Base-by-base conservation (phyloP, 2,797 vertebrate species). In the Spatula versicolor region DNA sequence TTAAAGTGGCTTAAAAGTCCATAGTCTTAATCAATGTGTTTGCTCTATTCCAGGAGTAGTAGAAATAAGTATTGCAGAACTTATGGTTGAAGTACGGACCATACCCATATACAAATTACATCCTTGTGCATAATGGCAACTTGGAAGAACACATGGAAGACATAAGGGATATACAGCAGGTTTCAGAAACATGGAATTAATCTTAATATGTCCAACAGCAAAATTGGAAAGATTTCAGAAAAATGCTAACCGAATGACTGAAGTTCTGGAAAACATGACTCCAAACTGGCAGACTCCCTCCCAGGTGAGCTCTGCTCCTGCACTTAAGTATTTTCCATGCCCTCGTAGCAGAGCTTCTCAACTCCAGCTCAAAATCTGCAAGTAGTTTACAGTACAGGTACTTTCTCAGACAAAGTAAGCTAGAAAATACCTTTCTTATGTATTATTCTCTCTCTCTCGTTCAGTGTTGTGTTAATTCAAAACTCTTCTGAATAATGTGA, bases 51-150 rank as follows among this genome's bases (percentile, higher is more conserved):
- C 52, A 94, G 67, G n/a, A 86, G 22, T 6, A 91, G 55, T 4
- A 90, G 77, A 88, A 90, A 64, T 67, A 91, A 95, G 43, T 64
- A 93, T 20, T 88, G 59, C 43, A 88, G 43, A 86, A 93, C 43
- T 76, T 83, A 82, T 55, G 19, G 50, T 37, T 76, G 39, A 93
- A 78, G 55, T 73, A 81, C 7, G 17, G 41, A 86, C 35, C 9
- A 35, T 81, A 31, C 21, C 26, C 35, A 45, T 66, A 86, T 33
- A 96, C 41, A 93, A 91, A 78, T 63, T 79, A 81, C 19, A 81
- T 66, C 69, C 74, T 90, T 83, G 62, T 55, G 50, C 78, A 78
- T 33, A 73, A 85, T 11, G 13, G 60, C 56, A 93, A 86, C 66
- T 95, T 91, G 1, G 3, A 37, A 67, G 46, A 89, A 93, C 83